Evolutionary conservation across 1,140 invertebrate genomes (phyloP), one percentile per base, ranked within the genome.

Genomic region (Solen grandis): DNA sequence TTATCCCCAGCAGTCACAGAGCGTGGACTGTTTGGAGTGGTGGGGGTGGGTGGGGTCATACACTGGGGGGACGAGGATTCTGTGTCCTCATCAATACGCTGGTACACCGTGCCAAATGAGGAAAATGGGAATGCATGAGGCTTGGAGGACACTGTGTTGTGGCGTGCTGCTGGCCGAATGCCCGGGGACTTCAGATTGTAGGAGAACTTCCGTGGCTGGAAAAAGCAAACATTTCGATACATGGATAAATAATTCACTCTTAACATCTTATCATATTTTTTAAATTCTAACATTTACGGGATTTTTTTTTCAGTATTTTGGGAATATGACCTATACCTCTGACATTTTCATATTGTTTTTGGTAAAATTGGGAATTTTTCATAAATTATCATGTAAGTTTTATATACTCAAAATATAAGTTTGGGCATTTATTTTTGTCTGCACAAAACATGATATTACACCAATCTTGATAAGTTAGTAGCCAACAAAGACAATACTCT

Each of bases 131-230:
- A 93, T 60, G 83, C 66, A 81, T 85, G 85, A 80, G 88, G 83
- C 87, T 85, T 81, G 31, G 86, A 86, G 33, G 87, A 87, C 57
- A 93, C 84, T 29, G 92, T 89, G 57, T 90, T 88, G n/a, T 92
- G 92, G 57, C 93, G 91, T 62, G 90, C 87, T 46, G 91, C 89
- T 52, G 96, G 95, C 91, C 98, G 97, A 68, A 97, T 97, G 50
- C 97, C 97, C 0, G 97, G 97, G 59, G 96, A 97, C 91, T 98
- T 98, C 60, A 98, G 91, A 77, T 95, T 95, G 78, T 97, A 93
- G 62, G 97, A 95, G 2, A 74, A 87, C 91, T 95, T 96, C 41
- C 97, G 94, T 1, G 96, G 94, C 96, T 97, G 86, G 3, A 91
- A 92, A 82, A 72, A 81, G 87, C 86, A 85, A 82, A 70, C 66